phyloP scores from a whole-genome alignment of 1,140 invertebrate species.

The Apis florea region DNA sequence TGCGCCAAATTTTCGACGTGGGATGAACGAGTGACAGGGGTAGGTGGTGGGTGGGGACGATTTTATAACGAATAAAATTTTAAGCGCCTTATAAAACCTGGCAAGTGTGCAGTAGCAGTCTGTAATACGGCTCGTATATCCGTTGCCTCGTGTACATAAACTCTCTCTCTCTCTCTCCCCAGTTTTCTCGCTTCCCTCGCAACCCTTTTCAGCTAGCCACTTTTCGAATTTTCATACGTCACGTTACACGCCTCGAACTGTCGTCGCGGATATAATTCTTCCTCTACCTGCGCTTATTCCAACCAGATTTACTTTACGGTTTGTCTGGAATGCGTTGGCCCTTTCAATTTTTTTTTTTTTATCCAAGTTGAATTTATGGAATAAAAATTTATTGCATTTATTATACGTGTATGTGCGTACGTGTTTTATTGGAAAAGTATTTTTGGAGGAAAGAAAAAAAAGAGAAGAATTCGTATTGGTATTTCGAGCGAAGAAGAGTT shows the following conservation, averaged over 20 bases:
- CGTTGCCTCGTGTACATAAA: conserved; percentile 67
- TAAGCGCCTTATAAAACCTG: conserved; percentile 73
- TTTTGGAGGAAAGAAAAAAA: no score
- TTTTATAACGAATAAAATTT: conserved; percentile 76
- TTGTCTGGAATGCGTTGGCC: neutral
- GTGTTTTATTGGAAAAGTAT: neutral
- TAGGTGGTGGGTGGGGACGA: conserved; percentile 36
- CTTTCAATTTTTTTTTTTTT: neutral
- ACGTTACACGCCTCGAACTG: neutral
- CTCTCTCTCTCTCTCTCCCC: conserved; percentile 39
- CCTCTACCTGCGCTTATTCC: no score
- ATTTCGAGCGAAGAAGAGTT: no score
- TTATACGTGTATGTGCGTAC: no score
- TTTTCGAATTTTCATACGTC: conserved; percentile 34
- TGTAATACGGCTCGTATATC: conserved; percentile 73
- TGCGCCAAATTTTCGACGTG: conserved; percentile 46
- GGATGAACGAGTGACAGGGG: conserved; percentile 12
- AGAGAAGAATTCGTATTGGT: no score
- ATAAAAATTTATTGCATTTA: neutral
- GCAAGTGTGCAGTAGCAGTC: conserved; percentile 72
- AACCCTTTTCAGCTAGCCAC: neutral
- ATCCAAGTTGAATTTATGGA: neutral
- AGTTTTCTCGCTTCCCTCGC: neutral
- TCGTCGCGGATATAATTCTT: neutral
- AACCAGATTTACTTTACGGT: neutral